Evolutionary conservation across 2,888 invertebrate species (phyloP), one percentile per base, ranked within the genome.

Genomic region (Noctua fimbriata): DNA sequence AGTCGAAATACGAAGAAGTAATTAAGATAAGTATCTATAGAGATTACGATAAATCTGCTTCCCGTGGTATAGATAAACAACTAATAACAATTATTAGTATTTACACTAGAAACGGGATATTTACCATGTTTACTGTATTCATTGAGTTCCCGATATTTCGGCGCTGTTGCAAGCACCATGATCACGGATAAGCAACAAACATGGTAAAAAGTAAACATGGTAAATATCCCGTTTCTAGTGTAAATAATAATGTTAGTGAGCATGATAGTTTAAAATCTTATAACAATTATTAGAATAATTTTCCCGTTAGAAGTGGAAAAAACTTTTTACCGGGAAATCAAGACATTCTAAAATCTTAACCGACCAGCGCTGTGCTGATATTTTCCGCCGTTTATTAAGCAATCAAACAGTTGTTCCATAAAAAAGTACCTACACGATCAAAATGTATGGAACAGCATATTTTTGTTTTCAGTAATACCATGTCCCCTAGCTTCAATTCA

Each of bases 1-100:
- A 76, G 66, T 65, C 28, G 44, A 65, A 52, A 83, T 55, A 76
- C 5, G 78, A 87, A 47, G 0, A 28, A 66, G 16, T 82, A 72
- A 78, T 77, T 73, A 36, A 44, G 66, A 76, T 76, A 58, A 3
- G 7, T 74, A 86, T 74, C 73, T 65, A 12, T 71, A 63, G 4
- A 16, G 44, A 75, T 71, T 55, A 76, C 44, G 63, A 65, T 75
- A 75, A 75, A 44, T 67, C 12, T 12, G 24, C 32, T 44, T 36
- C 44, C n/a, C 9, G 44, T 36, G 32, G 24, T 55, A 69, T 60
- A 32, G 63, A 63, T 63, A 32, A 63, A 9, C 18, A 63, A 63
- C 9, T 32, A 32, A 63, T 9, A 63, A 69, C 28, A 73, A 36
- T 47, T 76, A 65, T 16, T 60, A 21, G 10, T n/a, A n/a, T n/a